Percentiles rank a stretch among this genome's conserved stretches.
Conservation (phyloP, 2,113 vertebrate species). For the Bombycilla garrulus region DNA sequence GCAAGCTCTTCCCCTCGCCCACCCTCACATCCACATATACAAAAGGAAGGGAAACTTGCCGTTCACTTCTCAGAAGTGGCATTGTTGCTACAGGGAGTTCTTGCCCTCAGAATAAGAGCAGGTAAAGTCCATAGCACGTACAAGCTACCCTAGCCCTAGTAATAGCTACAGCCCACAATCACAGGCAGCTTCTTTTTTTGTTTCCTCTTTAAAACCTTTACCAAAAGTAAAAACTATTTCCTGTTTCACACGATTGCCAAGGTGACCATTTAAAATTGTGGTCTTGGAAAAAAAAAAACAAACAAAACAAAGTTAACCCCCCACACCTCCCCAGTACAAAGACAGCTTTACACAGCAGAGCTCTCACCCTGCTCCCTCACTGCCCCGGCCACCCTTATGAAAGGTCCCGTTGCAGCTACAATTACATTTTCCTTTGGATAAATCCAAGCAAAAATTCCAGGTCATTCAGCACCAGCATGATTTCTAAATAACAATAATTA, state of each 20-base stretch:
- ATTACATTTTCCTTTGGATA: slow-evolving; percentile 64
- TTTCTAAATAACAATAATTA: slow-evolving; percentile 57
- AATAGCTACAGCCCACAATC: slow-evolving; percentile 52
- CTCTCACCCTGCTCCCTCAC: slow-evolving; percentile 29
- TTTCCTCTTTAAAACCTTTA: slow-evolving; percentile 46
- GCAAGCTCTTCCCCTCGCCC: slow-evolving; percentile 72
- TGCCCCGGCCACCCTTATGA: slow-evolving; percentile 32
- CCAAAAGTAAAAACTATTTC: slow-evolving; percentile 36
- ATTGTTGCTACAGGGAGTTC: slow-evolving; percentile 75
- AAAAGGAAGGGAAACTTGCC: slow-evolving; percentile 81
- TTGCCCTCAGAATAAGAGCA: slow-evolving; percentile 64
- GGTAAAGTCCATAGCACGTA: slow-evolving; percentile 48
- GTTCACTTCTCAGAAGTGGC: slow-evolving; percentile 82
- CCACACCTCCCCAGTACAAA: slow-evolving; percentile 24
- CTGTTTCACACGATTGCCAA: slow-evolving; percentile 48
- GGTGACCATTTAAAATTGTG: slow-evolving; percentile 47
- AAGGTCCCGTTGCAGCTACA: slow-evolving; percentile 25
- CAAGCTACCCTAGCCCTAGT: slow-evolving; percentile 51
- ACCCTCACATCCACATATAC: slow-evolving; percentile 76
- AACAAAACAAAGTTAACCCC: background rate
- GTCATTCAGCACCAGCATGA: slow-evolving; percentile 61
- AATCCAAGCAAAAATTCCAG: slow-evolving; percentile 62
- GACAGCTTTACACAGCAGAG: slow-evolving; percentile 28
- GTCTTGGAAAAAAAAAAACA: background rate
- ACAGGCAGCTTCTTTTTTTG: slow-evolving; percentile 58